Evolutionary conservation across 2,797 vertebrate species (phyloP), one percentile per base, ranked within the genome.

Genomic region (Girardinus metallicus): DNA sequence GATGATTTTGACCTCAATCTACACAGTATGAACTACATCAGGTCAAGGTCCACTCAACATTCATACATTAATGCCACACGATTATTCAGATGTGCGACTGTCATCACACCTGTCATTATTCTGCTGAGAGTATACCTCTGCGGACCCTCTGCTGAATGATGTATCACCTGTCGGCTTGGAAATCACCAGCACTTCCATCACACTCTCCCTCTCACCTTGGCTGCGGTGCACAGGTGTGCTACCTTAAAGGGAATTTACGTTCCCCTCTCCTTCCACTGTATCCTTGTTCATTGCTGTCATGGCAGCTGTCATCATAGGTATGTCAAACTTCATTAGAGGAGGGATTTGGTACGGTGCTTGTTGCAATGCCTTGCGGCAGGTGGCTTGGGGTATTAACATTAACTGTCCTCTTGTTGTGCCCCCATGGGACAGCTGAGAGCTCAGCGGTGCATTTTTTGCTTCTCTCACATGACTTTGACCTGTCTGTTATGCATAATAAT

Each of bases 101-200:
- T 93, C 93, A 89, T 90, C 89, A 91, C 86, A 89, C 90, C 92
- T 94, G 94, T 94, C 95, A 92, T 90, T 89, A 92, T 90, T 92
- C 91, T 91, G 88, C 89, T 94, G 94, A 94, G 90, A 91, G 87
- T 74, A 80, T 83, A 86, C 88, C 93, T 93, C 92, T 11, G 81
- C 1, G 89, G 93, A 89, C 84, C 75, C 39, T 34, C 90, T 91
- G 90, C 91, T 92, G 94, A 93, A 95, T 95, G 95, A 95, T 95
- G 93, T 92, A 96, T 95, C 93, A 82, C 94, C 94, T 95, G 95
- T 95, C 95, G 87, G 84, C 93, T 93, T 84, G 88, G 83, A 91
- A 93, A 92, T 92, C 92, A 87, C 90, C 88, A 66, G 55, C 79
- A 46, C 86, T 89, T 93, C 91, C 88, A 88, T 93, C 91, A 93